A percentile compares a stretch with the other conserved stretches of the same genome.
These are phyloP conservation scores for Acromyrmex heyeri DNA, from an alignment of 1,140 invertebrate species.

Conservation along the genomic window DNA sequence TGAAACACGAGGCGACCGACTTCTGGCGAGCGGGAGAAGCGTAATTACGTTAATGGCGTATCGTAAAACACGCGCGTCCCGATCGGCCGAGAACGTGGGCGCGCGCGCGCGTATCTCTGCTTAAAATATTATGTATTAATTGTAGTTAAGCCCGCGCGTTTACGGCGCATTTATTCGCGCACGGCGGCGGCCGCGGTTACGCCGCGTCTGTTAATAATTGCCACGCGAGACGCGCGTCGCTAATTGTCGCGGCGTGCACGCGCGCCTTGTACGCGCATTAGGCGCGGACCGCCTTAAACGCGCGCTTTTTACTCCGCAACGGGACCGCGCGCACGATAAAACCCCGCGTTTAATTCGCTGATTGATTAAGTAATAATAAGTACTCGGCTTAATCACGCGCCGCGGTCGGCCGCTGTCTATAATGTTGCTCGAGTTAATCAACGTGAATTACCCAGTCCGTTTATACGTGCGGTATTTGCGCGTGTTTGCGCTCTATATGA, in stretches of 20 bases:
- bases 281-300: too few species aligned
- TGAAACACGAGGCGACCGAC: slow-evolving; percentile 32
- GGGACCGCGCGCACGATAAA: slow-evolving; percentile 6
- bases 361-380: slow-evolving; percentile 56
- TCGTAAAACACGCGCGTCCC: slow-evolving; percentile 58
- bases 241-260: slow-evolving; percentile 20
- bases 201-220: slow-evolving; percentile 37
- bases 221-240: slow-evolving; percentile 35
- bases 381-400: slow-evolving; percentile 37
- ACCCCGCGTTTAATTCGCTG: slow-evolving; percentile 45
- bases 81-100: slow-evolving; percentile 17
- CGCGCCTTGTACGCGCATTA: too few species aligned
- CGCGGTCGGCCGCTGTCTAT: slow-evolving; percentile 6
- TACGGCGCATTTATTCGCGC: background rate
- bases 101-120: background rate
- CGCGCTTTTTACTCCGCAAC: slow-evolving; percentile 19
- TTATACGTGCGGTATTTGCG: background rate
- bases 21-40: slow-evolving; percentile 36
- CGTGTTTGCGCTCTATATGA: background rate
- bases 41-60: slow-evolving; percentile 61
- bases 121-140: slow-evolving; percentile 55
- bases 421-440: slow-evolving; percentile 31
- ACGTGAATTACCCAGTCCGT: slow-evolving; percentile 18
- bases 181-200: too few species aligned
- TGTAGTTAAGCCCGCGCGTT: background rate